phyloP scores from a whole-genome alignment of 2,113 vertebrate genomes.

The Origma solitaria region DNA sequence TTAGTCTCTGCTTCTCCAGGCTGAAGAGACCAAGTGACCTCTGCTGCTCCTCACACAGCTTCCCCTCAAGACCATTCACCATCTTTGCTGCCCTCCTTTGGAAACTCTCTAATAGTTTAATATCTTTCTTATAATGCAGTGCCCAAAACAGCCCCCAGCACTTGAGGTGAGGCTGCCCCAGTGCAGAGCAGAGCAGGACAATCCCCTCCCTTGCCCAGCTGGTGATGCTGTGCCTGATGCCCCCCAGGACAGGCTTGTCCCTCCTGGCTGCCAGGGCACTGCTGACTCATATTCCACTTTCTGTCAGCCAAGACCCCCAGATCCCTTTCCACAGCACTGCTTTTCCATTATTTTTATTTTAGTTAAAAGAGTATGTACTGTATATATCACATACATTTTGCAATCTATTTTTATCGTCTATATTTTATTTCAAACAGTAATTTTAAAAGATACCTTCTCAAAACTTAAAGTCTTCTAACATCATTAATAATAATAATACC shows the following conservation, averaged over 20 bases:
- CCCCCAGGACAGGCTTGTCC: not conserved
- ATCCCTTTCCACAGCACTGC: not conserved
- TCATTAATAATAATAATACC: not conserved
- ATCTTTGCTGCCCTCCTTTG: not conserved
- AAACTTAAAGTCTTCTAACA: not conserved
- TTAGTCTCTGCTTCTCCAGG: not conserved
- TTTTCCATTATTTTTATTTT: not conserved
- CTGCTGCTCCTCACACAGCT: accelerated
- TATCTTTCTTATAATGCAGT: not conserved
- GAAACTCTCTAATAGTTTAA: not conserved
- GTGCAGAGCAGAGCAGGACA: accelerated
- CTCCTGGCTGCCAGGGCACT: not conserved
- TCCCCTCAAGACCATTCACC: not conserved
- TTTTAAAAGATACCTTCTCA: not conserved
- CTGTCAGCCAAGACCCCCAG: accelerated
- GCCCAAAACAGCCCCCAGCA: not conserved
- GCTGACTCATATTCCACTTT: not conserved
- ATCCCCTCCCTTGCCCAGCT: accelerated
- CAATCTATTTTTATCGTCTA: not conserved
- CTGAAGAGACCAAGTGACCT: not conserved
- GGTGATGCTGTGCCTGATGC: accelerated
- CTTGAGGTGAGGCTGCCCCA: accelerated
- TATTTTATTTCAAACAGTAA: not conserved
- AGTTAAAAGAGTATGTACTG: not conserved
- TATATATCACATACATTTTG: not conserved